Evolutionary conservation across 2,888 invertebrate species (phyloP).

Genomic region (Nephrocerus scutellatus): DNA sequence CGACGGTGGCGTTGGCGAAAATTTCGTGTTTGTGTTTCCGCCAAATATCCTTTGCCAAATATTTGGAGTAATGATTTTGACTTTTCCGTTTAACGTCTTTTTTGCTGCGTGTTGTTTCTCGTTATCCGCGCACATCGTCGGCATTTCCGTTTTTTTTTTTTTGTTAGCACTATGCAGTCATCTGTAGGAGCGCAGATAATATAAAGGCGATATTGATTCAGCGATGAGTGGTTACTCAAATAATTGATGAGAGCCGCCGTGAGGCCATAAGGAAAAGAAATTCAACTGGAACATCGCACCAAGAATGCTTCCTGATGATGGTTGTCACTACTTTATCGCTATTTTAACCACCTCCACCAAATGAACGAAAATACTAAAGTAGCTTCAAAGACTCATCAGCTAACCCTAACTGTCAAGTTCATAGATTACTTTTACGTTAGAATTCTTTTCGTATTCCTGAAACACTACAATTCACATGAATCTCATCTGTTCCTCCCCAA

Average conservation of each 20-base stretch:
- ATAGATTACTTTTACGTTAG: too few species aligned
- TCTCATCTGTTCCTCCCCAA: too few species aligned
- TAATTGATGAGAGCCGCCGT: conserved; percentile 25
- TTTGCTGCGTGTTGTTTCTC: conserved; percentile 21
- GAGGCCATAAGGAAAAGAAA: too few species aligned
- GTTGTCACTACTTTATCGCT: too few species aligned
- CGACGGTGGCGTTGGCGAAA: conserved; percentile 22
- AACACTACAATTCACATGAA: too few species aligned
- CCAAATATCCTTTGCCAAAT: conserved; percentile 31
- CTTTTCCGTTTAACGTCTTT: conserved; percentile 22
- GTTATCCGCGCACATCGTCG: conserved; percentile 22
- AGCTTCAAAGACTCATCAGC: too few species aligned
- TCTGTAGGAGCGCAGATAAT: conserved; percentile 22
- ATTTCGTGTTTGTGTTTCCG: conserved; percentile 29
- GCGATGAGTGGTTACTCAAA: conserved; percentile 23
- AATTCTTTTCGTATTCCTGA: too few species aligned
- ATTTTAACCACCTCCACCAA: too few species aligned
- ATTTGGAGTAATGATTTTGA: conserved; percentile 30
- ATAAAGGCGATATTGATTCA: conserved; percentile 25
- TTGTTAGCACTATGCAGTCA: conserved; percentile 22
- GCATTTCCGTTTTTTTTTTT: conserved; percentile 23
- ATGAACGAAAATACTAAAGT: too few species aligned
- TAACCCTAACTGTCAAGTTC: too few species aligned
- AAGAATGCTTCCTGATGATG: too few species aligned
- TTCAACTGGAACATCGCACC: too few species aligned